Base-by-base conservation (phyloP, 2,888 invertebrate species). In the Megamerina dolium region DNA sequence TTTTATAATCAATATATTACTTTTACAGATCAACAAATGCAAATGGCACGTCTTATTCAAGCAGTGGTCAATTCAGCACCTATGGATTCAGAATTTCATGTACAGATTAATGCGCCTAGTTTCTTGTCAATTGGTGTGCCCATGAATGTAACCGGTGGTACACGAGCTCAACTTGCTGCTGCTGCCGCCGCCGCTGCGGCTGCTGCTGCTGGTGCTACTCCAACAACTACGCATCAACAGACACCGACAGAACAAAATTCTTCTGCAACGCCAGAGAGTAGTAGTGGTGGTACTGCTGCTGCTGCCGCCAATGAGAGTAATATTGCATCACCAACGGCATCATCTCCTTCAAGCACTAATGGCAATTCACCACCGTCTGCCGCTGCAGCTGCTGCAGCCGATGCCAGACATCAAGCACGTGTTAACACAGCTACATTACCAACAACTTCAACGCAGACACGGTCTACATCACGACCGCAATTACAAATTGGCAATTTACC, bases 371-470 rank as follows among this genome's bases (percentile, higher is more conserved):
- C 33, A 23, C 41, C 38, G 12, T 23, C 46, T 16, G 21, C 48
- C 8, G 17, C 40, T 10, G 17, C 27, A 21, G 16, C 34, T 9
- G 14, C 41, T 5, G 32, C 23, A 6, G 30, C 29, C 17, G 10
- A 23, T 13, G 14, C 27, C 5, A 29, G 36, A 1, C 53, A 54
- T 62, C 52, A 63, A 46, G 54, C 58, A 20, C 75, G 81, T 41
- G 79, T 78, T 10, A 81, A 79, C 53, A 78, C 81, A 4, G 79
- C 79, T 34, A 83, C 84, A 4, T 77, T 82, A 64, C 82, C 83
- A 17, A 84, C 83, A 9, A 83, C 83, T 17, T 75, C 83, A 1
- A 83, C 83, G 1, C 79, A 82, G 59, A 84, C 83, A 3, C 74
- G 83, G 27, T 81, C 81, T 39, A 82, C 83, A 13, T 72, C 81